phyloP scores from a whole-genome alignment of 2,888 invertebrate species.

The Theretra japonica region DNA sequence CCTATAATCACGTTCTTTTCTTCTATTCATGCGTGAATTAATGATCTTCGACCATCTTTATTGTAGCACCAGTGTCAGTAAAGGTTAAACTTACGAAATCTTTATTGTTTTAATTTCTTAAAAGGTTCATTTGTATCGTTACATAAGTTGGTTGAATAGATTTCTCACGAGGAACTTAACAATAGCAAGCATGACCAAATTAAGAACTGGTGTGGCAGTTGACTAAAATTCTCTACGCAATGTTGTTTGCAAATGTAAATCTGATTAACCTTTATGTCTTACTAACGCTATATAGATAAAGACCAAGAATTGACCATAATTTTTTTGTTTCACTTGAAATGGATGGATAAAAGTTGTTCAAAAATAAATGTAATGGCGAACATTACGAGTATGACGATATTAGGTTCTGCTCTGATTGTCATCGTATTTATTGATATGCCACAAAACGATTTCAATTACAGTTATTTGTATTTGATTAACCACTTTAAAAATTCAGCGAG shows the following conservation, averaged over 20 bases:
- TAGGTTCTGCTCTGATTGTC: too few species aligned
- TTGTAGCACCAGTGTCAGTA: conserved; percentile 44
- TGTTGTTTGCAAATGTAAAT: neutral
- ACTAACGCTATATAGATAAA: neutral
- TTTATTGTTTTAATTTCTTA: conserved; percentile 23
- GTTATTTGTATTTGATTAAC: too few species aligned
- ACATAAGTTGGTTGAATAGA: neutral
- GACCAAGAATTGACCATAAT: neutral
- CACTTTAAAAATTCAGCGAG: too few species aligned
- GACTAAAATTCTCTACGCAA: conserved; percentile 6
- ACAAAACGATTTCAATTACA: too few species aligned
- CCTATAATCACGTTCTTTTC: conserved; percentile 42
- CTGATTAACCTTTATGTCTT: conserved; percentile 18
- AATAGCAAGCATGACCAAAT: conserved; percentile 17
- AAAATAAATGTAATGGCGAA: too few species aligned
- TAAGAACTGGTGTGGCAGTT: conserved; percentile 4
- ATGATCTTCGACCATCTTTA: conserved; percentile 54
- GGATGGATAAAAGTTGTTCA: too few species aligned
- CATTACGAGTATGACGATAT: too few species aligned
- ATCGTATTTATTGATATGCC: too few species aligned
- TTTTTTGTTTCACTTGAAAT: neutral
- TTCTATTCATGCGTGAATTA: conserved; percentile 59
- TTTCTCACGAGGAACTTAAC: conserved; percentile 6
- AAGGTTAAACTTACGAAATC: conserved; percentile 18
- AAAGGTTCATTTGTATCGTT: conserved; percentile 23